phyloP scores from a whole-genome alignment of 2,888 invertebrate genomes.

The Thyatira batis region DNA sequence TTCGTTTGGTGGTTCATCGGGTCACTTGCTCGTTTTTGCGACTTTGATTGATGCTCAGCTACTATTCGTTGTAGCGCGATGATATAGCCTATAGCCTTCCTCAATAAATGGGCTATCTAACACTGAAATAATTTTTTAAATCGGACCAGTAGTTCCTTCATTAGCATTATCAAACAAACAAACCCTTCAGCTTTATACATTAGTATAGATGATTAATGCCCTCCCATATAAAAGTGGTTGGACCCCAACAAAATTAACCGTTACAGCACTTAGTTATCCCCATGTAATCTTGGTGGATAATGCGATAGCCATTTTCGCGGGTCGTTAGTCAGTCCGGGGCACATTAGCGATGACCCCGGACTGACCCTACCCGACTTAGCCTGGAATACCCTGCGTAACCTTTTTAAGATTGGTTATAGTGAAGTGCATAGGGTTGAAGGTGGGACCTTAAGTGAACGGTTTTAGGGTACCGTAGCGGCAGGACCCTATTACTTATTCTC shows the following conservation, averaged over 20 bases:
- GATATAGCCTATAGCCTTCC: no score
- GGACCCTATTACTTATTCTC: no score
- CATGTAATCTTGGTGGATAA: conserved; percentile 7
- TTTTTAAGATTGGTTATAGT: not conserved
- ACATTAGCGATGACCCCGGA: conserved; percentile 23
- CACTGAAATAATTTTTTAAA: no score
- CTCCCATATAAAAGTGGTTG: not conserved
- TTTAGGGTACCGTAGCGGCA: no score
- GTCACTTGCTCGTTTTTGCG: no score
- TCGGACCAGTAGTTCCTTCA: not conserved
- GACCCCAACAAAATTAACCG: not conserved
- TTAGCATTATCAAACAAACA: no score
- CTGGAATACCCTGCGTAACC: not conserved
- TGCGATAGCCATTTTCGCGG: conserved; percentile 16
- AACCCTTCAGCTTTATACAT: no score
- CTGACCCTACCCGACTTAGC: not conserved
- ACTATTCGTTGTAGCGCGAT: no score
- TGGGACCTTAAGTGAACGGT: not conserved
- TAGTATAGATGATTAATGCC: not conserved
- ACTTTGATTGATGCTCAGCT: no score
- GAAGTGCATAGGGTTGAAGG: not conserved
- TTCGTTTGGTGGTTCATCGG: no score
- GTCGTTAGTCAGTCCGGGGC: conserved; percentile 36
- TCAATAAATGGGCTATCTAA: no score
- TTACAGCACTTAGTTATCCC: not conserved